Evolutionary conservation across 1,140 invertebrate genomes (phyloP).

Genomic region (Anagrus nilaparvatae): DNA sequence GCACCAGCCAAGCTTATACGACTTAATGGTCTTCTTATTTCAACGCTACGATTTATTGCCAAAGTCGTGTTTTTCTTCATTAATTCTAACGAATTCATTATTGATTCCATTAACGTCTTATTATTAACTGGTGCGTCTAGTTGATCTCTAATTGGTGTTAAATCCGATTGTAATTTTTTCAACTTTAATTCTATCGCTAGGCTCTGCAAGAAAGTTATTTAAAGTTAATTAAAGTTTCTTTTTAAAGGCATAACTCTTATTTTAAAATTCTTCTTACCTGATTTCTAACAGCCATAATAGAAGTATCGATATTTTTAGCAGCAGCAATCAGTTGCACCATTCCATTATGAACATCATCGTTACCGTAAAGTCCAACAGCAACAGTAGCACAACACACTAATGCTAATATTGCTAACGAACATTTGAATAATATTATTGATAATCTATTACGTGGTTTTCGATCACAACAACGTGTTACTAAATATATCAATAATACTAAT

Average conservation of each 20-base stretch:
- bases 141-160: conserved; percentile 58
- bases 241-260: background rate
- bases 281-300: conserved; percentile 58
- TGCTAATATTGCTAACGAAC: conserved; percentile 69
- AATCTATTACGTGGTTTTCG: conserved; percentile 73
- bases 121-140: conserved; percentile 66
- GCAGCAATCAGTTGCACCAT: conserved; percentile 68
- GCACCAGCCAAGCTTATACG: conserved; percentile 53
- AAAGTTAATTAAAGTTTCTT: background rate
- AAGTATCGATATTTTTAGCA: conserved; percentile 63
- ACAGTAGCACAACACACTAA: conserved; percentile 72
- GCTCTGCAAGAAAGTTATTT: too few relatives aligned
- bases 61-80: conserved; percentile 59
- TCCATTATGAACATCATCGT: conserved; percentile 87
- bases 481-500: conserved; percentile 76
- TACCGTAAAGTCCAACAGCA: conserved; percentile 79
- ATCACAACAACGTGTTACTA: conserved; percentile 89
- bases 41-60: conserved; percentile 58
- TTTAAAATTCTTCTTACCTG: conserved; percentile 44
- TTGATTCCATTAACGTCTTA: conserved; percentile 55
- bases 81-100: conserved; percentile 53
- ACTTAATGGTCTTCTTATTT: conserved; percentile 60
- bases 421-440: conserved; percentile 77
- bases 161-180: conserved; percentile 54
- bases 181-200: too few relatives aligned